Evolutionary conservation across 2,888 invertebrate species (phyloP).

Genomic region (Ryuthela nishihirai): DNA sequence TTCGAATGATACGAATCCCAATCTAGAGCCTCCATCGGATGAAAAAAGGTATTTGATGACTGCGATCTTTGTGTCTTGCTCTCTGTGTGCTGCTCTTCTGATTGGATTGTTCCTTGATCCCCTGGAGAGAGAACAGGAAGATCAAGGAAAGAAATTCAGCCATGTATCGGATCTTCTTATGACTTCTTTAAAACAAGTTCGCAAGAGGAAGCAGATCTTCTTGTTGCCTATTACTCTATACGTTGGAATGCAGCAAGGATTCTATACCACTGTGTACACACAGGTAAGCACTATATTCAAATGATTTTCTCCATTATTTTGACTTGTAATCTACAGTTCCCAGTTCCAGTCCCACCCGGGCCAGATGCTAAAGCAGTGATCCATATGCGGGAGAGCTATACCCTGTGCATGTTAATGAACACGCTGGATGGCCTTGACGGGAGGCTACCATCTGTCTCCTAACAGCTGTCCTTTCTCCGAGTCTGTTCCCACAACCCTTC

Average conservation of each 20-base stretch:
- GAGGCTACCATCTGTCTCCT: too few species aligned
- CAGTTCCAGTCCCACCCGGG: too few species aligned
- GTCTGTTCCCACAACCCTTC: too few species aligned
- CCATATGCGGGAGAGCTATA: too few species aligned
- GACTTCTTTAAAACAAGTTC: constrained; percentile 84
- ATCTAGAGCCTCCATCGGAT: constrained; percentile 74
- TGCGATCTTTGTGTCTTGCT: constrained; percentile 82
- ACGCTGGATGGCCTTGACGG: too few species aligned
- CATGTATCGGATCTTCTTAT: constrained; percentile 63
- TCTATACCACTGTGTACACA: constrained; percentile 71
- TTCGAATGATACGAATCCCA: constrained; percentile 47
- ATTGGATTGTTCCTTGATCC: constrained; percentile 87
- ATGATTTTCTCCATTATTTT: too few species aligned
- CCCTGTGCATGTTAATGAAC: too few species aligned
- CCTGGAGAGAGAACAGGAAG: constrained; percentile 65
- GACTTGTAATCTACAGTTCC: too few species aligned
- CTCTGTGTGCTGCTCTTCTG: constrained; percentile 76
- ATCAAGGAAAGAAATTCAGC: not conserved
- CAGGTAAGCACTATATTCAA: too few species aligned
- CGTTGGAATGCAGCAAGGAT: constrained; percentile 97
- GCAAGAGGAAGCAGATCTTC: constrained; percentile 85
- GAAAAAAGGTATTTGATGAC: constrained; percentile 84
- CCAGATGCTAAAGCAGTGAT: too few species aligned
- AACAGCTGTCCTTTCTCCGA: too few species aligned
- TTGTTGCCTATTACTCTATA: constrained; percentile 93